These are phyloP conservation scores for Typhlichthys eigenmanni DNA, from an alignment of 2,797 vertebrate genomes.

Conservation along the genomic window DNA sequence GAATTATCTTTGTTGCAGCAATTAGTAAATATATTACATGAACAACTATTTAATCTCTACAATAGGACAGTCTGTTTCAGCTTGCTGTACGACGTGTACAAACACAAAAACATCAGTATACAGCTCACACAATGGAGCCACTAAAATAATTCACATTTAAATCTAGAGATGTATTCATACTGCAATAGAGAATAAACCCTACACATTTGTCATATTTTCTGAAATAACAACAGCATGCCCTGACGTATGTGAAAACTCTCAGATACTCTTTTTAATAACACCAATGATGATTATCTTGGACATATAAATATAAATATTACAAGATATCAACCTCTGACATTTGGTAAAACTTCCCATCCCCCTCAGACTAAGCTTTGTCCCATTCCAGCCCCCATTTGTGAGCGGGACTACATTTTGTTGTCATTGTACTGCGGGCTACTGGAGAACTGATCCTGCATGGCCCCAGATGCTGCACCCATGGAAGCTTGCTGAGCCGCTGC, in stretches of 20 bases:
- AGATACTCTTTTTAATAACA: constrained; percentile 1
- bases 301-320: neutral
- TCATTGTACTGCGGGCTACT: constrained; percentile 60
- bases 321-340: neutral
- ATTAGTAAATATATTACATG: neutral
- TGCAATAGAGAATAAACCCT: constrained; percentile 11
- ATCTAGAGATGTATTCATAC: constrained; percentile 27
- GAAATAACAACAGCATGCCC: constrained; percentile 4
- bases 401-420: constrained; percentile 63
- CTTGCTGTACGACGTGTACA: constrained; percentile 20
- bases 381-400: constrained; percentile 8
- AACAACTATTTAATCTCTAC: neutral
- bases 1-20: constrained; percentile 2
- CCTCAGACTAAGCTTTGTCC: constrained; percentile 25
- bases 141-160: constrained; percentile 35
- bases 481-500: constrained; percentile 89
- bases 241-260: constrained; percentile 5
- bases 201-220: constrained; percentile 18
- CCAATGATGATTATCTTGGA: neutral
- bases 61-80: neutral
- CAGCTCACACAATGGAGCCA: constrained; percentile 10
- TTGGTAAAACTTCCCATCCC: neutral
- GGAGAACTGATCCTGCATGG: constrained; percentile 83
- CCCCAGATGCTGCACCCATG: constrained; percentile 85
- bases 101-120: constrained; percentile 7